phyloP scores from a whole-genome alignment of 2,113 vertebrate genomes.

The Bos javanicus region DNA sequence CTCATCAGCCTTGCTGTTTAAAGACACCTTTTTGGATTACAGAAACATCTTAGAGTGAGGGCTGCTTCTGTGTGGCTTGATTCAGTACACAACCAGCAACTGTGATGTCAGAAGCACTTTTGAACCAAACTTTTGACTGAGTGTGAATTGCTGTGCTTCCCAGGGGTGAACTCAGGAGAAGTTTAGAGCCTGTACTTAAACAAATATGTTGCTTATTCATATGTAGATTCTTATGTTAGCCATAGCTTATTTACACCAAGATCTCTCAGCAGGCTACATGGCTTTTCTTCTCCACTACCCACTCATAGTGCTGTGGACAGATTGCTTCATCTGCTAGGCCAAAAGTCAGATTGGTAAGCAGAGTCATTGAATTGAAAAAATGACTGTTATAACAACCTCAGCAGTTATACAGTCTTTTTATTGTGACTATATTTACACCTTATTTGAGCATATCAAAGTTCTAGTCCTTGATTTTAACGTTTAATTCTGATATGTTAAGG shows the following conservation, averaged over 20 bases:
- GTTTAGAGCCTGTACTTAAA: neutral
- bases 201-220: neutral
- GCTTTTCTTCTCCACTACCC: neutral
- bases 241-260: neutral
- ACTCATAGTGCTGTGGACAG: neutral
- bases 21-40: neutral
- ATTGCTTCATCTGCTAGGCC: neutral
- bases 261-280: neutral
- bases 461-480: neutral
- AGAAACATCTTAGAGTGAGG: neutral
- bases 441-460: neutral
- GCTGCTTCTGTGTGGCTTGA: neutral
- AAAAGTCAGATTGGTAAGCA: neutral
- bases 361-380: neutral
- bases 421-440: neutral
- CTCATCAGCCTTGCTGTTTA: neutral
- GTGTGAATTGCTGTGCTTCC: neutral
- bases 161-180: neutral
- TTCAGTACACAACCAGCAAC: neutral
- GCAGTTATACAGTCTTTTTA: neutral
- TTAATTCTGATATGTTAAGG: neutral
- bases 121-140: neutral
- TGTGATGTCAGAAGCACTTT: neutral
- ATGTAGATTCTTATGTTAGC: neutral
- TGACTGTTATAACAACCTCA: neutral